Evolutionary conservation across 2,113 vertebrate genomes (phyloP), one percentile per base, ranked within the genome.

Genomic region (Lophius piscatorius): DNA sequence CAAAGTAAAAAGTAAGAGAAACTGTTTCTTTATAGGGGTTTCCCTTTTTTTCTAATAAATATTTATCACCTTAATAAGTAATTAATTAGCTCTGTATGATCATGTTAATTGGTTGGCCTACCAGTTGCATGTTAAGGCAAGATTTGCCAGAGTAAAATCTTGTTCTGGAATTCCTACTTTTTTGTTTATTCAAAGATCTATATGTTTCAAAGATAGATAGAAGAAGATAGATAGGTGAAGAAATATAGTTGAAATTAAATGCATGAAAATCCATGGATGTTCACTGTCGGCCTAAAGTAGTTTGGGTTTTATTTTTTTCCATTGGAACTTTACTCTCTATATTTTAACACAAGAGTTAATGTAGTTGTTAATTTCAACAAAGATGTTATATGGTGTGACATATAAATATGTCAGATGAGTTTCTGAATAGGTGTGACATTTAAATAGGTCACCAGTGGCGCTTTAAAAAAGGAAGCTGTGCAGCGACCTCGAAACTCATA

Each of bases 21-120:
- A 8, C 8, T n/a, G 9, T 41, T 54, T 54, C 9, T 34, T 24
- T 38, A 26, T 49, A 3, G 47, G 21, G 18, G 8, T 40, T 66
- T 52, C 39, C 42, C 16, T 36, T 9, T 62, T 26, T 44, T 61
- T 26, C 12, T 8, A 26, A 22, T 54, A 4, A 69, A 69, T 48
- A 61, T 63, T 44, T 26, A 44, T 39, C 2, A 24, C 21, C 13
- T 5, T 7, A 22, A 45, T 64, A 9, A 67, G 74, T 57, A 13
- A 52, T 62, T 52, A 4, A 50, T 39, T 40, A 9, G 22, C 3
- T 29, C 35, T 31, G 34, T 72, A 8, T 39, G 22, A 45, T 17
- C 12, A 44, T 21, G 41, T 59, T 47, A 16, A 20, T 24, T 36
- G 1, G 12, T 49, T 22, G 29, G 22, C 12, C 13, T 29, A 16